phyloP scores from a whole-genome alignment of 2,888 invertebrate species.

The Cerceris ruficornis region DNA sequence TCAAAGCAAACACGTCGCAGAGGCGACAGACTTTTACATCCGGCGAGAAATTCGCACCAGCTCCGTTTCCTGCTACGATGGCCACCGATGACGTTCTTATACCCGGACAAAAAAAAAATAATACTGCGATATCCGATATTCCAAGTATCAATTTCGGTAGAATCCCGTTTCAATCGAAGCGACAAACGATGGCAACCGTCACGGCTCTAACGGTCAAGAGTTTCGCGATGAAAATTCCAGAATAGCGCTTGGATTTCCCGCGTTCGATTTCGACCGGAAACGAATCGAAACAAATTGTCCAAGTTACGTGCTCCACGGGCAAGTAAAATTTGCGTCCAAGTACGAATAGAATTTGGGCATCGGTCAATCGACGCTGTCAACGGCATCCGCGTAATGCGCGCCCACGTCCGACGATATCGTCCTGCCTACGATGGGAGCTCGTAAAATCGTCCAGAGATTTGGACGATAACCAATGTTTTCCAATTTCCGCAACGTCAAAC shows the following conservation, averaged over 20 bases:
- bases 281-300: constrained; percentile 29
- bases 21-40: constrained; percentile 27
- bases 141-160: too few relatives aligned
- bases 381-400: constrained; percentile 41
- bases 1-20: constrained; percentile 34
- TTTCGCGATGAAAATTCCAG: background rate
- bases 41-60: constrained; percentile 10
- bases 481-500: constrained; percentile 67
- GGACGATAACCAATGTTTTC: constrained; percentile 68
- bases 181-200: too few relatives aligned
- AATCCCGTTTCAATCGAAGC: too few relatives aligned
- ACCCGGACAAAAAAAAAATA: too few relatives aligned
- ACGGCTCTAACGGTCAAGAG: background rate
- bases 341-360: constrained; percentile 16
- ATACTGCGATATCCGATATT: too few relatives aligned
- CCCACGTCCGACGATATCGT: constrained; percentile 18
- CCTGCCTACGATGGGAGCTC: constrained; percentile 43
- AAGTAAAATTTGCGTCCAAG: constrained; percentile 31
- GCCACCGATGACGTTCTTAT: too few relatives aligned
- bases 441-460: constrained; percentile 66
- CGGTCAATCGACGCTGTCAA: constrained; percentile 26
- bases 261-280: constrained; percentile 5
- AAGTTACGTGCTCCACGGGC: constrained; percentile 4
- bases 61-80: constrained; percentile 8
- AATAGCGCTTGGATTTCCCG: constrained; percentile 26